Evolutionary conservation across 2,888 invertebrate genomes (phyloP).

Genomic region (Drosophila meridiana): DNA sequence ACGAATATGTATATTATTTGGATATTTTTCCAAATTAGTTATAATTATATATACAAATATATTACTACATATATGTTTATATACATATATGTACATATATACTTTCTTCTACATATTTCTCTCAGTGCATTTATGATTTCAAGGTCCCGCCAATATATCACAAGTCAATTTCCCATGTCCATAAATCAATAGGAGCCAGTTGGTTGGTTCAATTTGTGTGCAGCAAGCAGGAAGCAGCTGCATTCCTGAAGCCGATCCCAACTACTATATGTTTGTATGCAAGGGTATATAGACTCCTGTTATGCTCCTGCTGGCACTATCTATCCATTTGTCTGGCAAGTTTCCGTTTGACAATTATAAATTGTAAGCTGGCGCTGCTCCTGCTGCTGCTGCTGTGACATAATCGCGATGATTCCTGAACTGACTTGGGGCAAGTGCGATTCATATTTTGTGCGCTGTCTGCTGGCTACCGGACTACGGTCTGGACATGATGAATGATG

Average conservation of each 20-base stretch:
- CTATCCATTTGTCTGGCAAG: constrained; percentile 74
- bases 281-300: background rate
- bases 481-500: constrained; percentile 66
- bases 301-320: constrained; percentile 22
- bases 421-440: constrained; percentile 39
- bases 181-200: constrained; percentile 65
- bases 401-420: constrained; percentile 73
- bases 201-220: constrained; percentile 58
- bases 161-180: constrained; percentile 73
- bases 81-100: background rate
- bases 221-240: constrained; percentile 41
- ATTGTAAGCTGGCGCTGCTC: constrained; percentile 69
- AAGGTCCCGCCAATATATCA: constrained; percentile 74
- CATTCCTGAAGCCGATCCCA: constrained; percentile 22
- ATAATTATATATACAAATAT: too few relatives aligned
- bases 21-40: too few relatives aligned
- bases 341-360: constrained; percentile 76
- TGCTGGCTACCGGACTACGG: constrained; percentile 5
- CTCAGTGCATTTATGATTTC: constrained; percentile 44
- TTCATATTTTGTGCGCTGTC: constrained; percentile 58
- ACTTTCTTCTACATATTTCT: constrained; percentile 6
- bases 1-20: too few relatives aligned
- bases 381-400: constrained; percentile 67
- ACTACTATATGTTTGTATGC: constrained; percentile 5
- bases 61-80: background rate